phyloP scores from a whole-genome alignment of 2,888 invertebrate species.

The Yponomeuta plumbellus region DNA sequence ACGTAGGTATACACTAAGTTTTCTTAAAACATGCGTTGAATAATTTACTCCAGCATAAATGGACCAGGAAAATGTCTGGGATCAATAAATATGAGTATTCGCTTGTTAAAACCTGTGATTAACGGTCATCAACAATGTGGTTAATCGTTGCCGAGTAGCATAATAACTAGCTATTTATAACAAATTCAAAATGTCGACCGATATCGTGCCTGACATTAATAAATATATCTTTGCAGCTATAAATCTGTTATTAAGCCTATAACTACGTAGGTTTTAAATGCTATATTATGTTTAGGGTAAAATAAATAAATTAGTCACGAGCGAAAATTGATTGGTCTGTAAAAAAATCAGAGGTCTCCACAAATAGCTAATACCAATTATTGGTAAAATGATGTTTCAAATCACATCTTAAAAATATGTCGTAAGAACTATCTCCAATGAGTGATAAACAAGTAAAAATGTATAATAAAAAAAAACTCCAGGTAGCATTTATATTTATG shows the following conservation, averaged over 20 bases:
- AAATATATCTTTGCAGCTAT: conserved; percentile 4
- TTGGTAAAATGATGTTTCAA: no score
- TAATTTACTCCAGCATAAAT: conserved; percentile 18
- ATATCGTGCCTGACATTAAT: background rate
- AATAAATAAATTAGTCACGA: no score
- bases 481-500: no score
- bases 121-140: conserved; percentile 37
- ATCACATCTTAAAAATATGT: no score
- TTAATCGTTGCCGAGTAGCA: conserved; percentile 29
- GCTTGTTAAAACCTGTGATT: conserved; percentile 38
- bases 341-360: no score
- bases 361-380: no score
- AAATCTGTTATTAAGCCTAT: background rate
- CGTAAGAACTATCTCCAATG: no score
- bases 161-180: conserved; percentile 37
- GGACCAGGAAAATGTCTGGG: conserved; percentile 27
- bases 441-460: no score
- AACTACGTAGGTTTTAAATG: background rate
- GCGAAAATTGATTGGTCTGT: no score
- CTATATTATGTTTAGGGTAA: no score
- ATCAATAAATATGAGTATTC: conserved; percentile 25
- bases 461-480: no score
- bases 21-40: conserved; percentile 10
- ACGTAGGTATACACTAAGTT: background rate
- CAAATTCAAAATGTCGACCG: conserved; percentile 27